A percentile compares a stretch with the other conserved stretches of the same genome.
Conservation (phyloP, 2,113 vertebrate genomes). For the Bos javanicus region DNA sequence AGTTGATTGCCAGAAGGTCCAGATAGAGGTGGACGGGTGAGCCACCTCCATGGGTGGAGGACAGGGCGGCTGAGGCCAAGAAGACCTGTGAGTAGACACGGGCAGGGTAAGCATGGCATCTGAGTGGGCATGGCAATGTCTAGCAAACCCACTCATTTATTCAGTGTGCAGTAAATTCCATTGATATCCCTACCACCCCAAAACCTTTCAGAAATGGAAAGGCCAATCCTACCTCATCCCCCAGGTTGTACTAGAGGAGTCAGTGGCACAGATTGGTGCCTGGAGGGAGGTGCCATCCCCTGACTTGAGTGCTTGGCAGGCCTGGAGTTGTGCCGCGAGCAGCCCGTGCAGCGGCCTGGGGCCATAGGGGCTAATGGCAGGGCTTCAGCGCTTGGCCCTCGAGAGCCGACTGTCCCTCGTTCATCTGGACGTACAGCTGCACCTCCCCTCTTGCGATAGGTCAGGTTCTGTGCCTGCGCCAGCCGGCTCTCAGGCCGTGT, state of each 20-base stretch:
- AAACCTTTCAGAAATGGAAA: background rate
- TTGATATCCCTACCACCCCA: background rate
- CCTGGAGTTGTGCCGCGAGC: background rate
- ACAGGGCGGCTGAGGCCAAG: background rate
- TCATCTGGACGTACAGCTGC: rapidly evolving
- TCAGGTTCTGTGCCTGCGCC: background rate
- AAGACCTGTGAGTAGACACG: too few species aligned
- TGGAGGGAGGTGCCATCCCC: background rate
- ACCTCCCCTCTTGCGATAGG: rapidly evolving
- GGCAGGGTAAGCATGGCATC: background rate
- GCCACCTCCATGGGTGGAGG: too few species aligned
- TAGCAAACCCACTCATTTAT: background rate
- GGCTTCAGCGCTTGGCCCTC: background rate
- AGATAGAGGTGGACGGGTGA: background rate
- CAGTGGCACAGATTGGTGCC: background rate
- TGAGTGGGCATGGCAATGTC: background rate
- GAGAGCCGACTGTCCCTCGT: rapidly evolving
- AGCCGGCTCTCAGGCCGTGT: background rate
- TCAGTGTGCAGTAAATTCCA: background rate
- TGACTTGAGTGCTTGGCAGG: background rate
- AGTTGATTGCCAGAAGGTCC: background rate
- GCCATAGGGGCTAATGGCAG: background rate
- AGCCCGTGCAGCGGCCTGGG: rapidly evolving
- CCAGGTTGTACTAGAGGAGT: background rate
- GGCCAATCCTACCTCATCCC: background rate